phyloP scores from a whole-genome alignment of 2,888 invertebrate species.

The Cheilosia impressa region DNA sequence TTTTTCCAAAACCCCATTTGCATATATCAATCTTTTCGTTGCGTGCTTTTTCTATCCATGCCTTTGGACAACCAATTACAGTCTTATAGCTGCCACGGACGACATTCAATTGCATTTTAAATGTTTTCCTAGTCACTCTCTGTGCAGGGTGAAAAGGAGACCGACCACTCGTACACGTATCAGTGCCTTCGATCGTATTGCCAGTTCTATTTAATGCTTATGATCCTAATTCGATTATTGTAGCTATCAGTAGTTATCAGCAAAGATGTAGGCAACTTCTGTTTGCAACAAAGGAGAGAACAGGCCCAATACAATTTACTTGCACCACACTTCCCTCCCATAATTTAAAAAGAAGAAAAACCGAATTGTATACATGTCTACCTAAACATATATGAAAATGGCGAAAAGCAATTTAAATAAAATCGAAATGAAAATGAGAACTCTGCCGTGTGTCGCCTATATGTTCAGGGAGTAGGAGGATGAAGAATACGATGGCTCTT shows the following conservation, averaged over 20 bases:
- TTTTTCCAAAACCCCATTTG: background rate
- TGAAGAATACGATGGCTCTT: too few species aligned
- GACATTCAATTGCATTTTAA: background rate
- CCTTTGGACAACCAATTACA: background rate
- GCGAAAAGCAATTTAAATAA: slow-evolving; percentile 26
- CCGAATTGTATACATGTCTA: too few species aligned
- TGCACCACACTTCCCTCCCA: too few species aligned
- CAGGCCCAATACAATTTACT: too few species aligned
- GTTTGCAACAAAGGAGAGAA: background rate
- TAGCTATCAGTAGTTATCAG: background rate
- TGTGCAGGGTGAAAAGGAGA: background rate
- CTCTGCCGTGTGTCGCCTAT: background rate
- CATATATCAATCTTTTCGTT: background rate
- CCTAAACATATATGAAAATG: background rate
- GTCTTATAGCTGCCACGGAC: background rate
- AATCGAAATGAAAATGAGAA: slow-evolving; percentile 3
- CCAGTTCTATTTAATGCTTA: background rate
- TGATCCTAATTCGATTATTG: slow-evolving; percentile 16
- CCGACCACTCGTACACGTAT: too few species aligned
- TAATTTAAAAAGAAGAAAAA: background rate
- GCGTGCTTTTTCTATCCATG: background rate
- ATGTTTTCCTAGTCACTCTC: background rate
- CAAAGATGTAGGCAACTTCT: background rate
- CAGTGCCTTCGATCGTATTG: too few species aligned
- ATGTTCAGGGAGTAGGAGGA: too few species aligned